Evolutionary conservation across 1,140 invertebrate genomes (phyloP).

Genomic region (Pogonomyrmex barbatus): DNA sequence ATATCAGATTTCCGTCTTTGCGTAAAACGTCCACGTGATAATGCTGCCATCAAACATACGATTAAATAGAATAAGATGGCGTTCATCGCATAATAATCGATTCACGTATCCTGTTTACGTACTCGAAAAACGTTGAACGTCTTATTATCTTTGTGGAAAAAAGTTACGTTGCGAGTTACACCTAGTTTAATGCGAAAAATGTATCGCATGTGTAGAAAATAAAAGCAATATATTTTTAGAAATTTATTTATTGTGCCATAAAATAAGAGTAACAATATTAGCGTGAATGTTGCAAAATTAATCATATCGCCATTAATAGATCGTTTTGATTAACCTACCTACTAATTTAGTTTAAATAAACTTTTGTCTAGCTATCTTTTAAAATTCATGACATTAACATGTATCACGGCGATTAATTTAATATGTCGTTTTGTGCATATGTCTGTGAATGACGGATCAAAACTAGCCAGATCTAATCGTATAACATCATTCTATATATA

Average conservation of each 20-base stretch:
- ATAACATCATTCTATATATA: slow-evolving; percentile 25
- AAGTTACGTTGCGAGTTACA: background rate
- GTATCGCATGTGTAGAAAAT: background rate
- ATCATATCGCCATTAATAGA: background rate
- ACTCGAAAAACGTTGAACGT: background rate
- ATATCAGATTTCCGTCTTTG: slow-evolving; percentile 22
- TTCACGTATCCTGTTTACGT: background rate
- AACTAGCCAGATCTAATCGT: slow-evolving; percentile 20
- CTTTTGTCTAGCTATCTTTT: slow-evolving; percentile 8
- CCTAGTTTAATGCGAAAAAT: background rate
- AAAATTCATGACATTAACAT: slow-evolving; percentile 29
- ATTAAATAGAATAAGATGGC: slow-evolving; percentile 21
- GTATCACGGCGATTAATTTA: slow-evolving; percentile 42
- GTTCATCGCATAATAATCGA: slow-evolving; percentile 14
- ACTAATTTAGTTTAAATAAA: slow-evolving; percentile 36
- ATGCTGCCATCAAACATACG: background rate
- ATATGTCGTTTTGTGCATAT: background rate
- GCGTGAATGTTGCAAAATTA: background rate
- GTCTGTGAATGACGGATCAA: background rate
- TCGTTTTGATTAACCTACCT: slow-evolving; percentile 16
- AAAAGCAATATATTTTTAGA: background rate
- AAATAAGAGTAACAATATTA: slow-evolving; percentile 8
- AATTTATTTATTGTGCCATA: background rate
- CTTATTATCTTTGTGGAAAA: background rate
- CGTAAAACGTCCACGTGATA: background rate